phyloP scores from a whole-genome alignment of 2,888 invertebrate species.

The Unio pictorum region DNA sequence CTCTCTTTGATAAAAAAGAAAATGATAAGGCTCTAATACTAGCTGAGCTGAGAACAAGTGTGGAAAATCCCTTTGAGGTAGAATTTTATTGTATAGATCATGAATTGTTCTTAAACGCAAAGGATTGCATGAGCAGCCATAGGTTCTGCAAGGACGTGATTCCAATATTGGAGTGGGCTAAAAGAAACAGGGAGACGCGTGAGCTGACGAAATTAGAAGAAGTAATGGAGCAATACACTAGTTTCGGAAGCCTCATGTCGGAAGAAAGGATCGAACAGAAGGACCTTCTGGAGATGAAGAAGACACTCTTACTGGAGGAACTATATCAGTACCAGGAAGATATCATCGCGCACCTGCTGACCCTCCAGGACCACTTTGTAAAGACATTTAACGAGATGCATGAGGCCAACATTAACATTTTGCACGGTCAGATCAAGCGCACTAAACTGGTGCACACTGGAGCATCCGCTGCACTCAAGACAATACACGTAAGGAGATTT shows the following conservation, averaged over 20 bases:
- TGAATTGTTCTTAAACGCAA: too few species aligned
- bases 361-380: slow-evolving; percentile 31
- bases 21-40: too few species aligned
- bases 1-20: too few species aligned
- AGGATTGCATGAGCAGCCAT: too few species aligned
- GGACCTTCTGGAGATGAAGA: slow-evolving; percentile 16
- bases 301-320: slow-evolving; percentile 23
- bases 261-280: slow-evolving; percentile 25
- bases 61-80: too few species aligned
- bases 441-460: slow-evolving; percentile 27
- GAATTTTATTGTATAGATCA: too few species aligned
- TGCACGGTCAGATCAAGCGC: slow-evolving; percentile 28
- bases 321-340: slow-evolving; percentile 31
- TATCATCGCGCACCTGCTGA: slow-evolving; percentile 25
- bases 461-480: slow-evolving; percentile 7
- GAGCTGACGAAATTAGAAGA: not conserved
- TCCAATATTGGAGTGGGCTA: slow-evolving; percentile 31
- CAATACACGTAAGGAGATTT: too few species aligned
- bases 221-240: not conserved
- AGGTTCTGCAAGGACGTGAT: slow-evolving; percentile 20
- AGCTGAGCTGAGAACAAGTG: too few species aligned
- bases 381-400: slow-evolving; percentile 22
- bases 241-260: slow-evolving; percentile 20
- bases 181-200: slow-evolving; percentile 1
- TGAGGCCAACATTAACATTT: slow-evolving; percentile 18